Evolutionary conservation across 2,888 invertebrate genomes (phyloP).

Genomic region (Osedax fenrisi): DNA sequence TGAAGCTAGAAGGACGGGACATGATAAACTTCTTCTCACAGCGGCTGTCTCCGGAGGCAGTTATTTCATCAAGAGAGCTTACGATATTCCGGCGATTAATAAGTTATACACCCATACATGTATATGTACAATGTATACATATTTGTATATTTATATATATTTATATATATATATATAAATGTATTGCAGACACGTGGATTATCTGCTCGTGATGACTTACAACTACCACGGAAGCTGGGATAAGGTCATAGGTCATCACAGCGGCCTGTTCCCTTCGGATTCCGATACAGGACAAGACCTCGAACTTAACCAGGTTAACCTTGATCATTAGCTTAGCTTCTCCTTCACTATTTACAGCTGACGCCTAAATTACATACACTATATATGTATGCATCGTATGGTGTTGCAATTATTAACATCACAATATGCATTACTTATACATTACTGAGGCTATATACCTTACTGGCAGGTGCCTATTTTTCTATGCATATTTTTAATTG

Average conservation of each 20-base stretch:
- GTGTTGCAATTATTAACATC: too few species aligned
- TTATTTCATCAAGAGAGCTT: slow-evolving; percentile 40
- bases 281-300: slow-evolving; percentile 40
- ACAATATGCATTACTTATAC: too few species aligned
- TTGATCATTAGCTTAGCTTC: too few species aligned
- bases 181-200: slow-evolving; percentile 43
- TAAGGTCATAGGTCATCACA: slow-evolving; percentile 40
- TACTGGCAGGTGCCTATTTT: too few species aligned
- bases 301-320: slow-evolving; percentile 39
- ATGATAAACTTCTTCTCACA: slow-evolving; percentile 39
- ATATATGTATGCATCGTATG: too few species aligned
- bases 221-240: slow-evolving; percentile 45
- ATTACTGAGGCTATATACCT: too few species aligned
- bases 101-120: slow-evolving; percentile 35
- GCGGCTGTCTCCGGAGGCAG: slow-evolving; percentile 41
- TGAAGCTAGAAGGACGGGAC: slow-evolving; percentile 37
- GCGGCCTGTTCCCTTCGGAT: slow-evolving; percentile 37
- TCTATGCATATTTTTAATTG: too few species aligned
- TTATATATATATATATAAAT: too few species aligned
- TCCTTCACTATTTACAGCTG: too few species aligned
- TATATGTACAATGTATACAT: too few species aligned
- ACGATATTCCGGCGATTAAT: slow-evolving; percentile 39
- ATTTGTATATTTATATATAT: too few species aligned
- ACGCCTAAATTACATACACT: too few species aligned
- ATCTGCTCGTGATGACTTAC: slow-evolving; percentile 42